Conservation (phyloP, 53 echinoderm and acorn worm genomes). For the Apostichopus leukothele region DNA sequence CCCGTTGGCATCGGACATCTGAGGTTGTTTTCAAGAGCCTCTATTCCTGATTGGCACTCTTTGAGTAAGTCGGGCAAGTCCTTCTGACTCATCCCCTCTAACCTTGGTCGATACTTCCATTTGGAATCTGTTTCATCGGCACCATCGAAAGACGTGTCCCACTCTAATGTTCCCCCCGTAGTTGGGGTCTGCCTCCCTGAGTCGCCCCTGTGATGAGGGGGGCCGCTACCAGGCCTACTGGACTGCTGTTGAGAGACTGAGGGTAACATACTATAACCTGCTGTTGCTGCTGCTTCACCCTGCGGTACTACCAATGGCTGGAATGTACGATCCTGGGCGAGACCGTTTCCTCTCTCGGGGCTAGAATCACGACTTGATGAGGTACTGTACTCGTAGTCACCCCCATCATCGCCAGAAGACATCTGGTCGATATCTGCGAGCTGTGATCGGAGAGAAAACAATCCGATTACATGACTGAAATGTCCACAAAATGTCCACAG, state of each 20-base stretch:
- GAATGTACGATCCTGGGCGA: conserved; percentile 44
- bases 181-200: conserved; percentile 85
- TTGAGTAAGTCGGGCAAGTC: conserved; percentile 73
- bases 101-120: conserved; percentile 58
- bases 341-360: conserved; percentile 19
- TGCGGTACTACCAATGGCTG: conserved; percentile 30
- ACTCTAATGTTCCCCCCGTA: conserved; percentile 73
- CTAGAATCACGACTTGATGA: conserved; percentile 31
- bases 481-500: too few relatives aligned
- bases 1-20: conserved; percentile 75
- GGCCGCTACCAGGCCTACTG: not conserved
- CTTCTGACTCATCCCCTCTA: conserved; percentile 56
- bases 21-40: conserved; percentile 74
- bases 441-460: conserved; percentile 13
- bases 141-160: conserved; percentile 65
- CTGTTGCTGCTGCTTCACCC: not conserved
- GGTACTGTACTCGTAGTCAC: conserved; percentile 30
- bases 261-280: not conserved
- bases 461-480: not conserved
- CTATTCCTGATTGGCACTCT: conserved; percentile 75
- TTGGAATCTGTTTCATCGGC: conserved; percentile 39
- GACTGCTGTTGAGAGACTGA: conserved; percentile 20
- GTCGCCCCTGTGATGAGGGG: conserved; percentile 38
- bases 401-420: conserved; percentile 45
- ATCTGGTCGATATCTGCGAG: conserved; percentile 35